Evolutionary conservation across 2,888 invertebrate species (phyloP), one percentile per base, ranked within the genome.

Genomic region (Hemaris fuciformis): DNA sequence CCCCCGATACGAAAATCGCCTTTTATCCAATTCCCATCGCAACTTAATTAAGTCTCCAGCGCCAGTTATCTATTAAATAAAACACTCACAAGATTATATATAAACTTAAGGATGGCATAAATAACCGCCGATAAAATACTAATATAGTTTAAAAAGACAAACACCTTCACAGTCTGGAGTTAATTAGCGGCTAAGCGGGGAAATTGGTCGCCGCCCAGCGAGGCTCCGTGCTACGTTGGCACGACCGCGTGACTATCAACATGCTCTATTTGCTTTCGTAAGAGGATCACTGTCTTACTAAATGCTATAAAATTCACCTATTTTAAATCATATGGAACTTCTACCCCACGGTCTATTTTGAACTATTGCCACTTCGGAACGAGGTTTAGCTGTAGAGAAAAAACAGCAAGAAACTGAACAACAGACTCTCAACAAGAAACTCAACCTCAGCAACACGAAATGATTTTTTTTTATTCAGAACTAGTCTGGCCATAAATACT

Each of bases 211-310:
- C 58, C 62, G 43, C 23, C 42, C 45, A 45, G 53, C 53, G 43
- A 53, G 43, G n/a, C 57, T 41, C 18, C 59, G 59, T 56, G 59
- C 65, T 64, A 48, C 46, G 60, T 57, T 65, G 66, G 70, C 76
- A 70, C 68, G 74, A 75, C 63, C 18, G 65, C 70, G 76, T 72
- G 71, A 74, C 74, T 71, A 72, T 73, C 71, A 15, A 34, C 15
- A 45, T 45, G 57, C 46, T 57, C 38, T 61, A 58, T 61, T 57
- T 61, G 34, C 45, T 25, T 46, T 57, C 18, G 53, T 34, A n/a
- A 8, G 15, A 20, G 57, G 23, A 57, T 38, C 38, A 45, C 45
- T 8, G 61, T 61, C 57, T 43, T 45, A 58, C 38, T 10, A 20
- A 0, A 38, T 45, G 38, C 57, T 46, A 20, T 23, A 20, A 5